Evolutionary conservation across 2,113 vertebrate genomes (phyloP).

Genomic region (Lepus timidus): DNA sequence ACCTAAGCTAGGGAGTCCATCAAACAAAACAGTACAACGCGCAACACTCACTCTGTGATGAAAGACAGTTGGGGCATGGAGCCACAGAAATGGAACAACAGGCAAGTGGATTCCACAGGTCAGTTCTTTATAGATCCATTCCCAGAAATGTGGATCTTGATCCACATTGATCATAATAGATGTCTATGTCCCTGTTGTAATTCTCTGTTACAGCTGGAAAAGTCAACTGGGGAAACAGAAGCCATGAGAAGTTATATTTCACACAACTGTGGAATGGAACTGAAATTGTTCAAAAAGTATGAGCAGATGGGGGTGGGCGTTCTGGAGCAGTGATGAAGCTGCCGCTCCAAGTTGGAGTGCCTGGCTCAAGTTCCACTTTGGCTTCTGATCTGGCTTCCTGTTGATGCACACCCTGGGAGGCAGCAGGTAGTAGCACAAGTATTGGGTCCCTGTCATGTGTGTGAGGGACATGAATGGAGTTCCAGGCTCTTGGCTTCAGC

Average conservation of each 20-base stretch:
- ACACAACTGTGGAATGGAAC: not conserved
- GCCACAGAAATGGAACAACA: not conserved
- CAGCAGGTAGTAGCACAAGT: too few relatives aligned
- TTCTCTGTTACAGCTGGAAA: slow-evolving; percentile 17
- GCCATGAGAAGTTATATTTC: not conserved
- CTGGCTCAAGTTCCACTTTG: too few relatives aligned
- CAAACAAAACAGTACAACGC: not conserved
- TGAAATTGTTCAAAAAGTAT: not conserved
- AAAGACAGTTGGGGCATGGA: not conserved
- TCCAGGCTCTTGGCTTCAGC: too few relatives aligned
- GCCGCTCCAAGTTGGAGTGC: too few relatives aligned
- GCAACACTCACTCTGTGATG: not conserved
- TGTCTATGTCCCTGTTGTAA: not conserved
- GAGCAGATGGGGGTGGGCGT: too few relatives aligned
- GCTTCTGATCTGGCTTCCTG: too few relatives aligned
- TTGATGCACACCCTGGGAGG: too few relatives aligned
- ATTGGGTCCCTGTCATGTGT: too few relatives aligned
- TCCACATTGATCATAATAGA: not conserved
- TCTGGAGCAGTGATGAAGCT: too few relatives aligned
- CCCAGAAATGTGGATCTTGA: not conserved
- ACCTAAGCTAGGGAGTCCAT: not conserved
- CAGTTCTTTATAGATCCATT: not conserved
- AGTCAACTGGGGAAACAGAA: slow-evolving; percentile 4
- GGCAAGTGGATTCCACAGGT: not conserved
- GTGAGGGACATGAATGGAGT: too few relatives aligned